These are phyloP conservation scores for Carcharodon carcharias DNA, from an alignment of 2,797 vertebrate species.

Conservation along the genomic window DNA sequence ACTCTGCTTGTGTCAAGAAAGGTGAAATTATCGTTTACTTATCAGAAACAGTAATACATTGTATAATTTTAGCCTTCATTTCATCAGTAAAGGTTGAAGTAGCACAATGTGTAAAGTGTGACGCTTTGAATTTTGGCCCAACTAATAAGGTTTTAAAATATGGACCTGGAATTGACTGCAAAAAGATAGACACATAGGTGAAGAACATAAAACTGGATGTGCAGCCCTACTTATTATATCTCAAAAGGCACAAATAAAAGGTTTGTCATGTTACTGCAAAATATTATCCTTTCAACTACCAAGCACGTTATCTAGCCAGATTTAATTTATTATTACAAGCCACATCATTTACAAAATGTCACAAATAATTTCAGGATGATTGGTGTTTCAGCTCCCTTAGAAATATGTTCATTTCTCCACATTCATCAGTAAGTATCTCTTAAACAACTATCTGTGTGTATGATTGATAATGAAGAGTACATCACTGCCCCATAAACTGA, in stretches of 20 bases:
- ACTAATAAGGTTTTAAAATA: not conserved
- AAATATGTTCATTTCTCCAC: slow-evolving; percentile 8
- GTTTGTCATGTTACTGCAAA: not conserved
- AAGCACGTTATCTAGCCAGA: no score
- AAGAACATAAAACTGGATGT: not conserved
- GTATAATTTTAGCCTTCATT: not conserved
- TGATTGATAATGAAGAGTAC: slow-evolving; percentile 16
- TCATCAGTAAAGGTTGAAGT: not conserved
- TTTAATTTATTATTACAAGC: slow-evolving; percentile 31
- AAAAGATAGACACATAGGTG: not conserved
- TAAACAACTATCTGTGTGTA: slow-evolving; percentile 7
- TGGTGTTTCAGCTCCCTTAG: slow-evolving; percentile 20
- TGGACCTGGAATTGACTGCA: not conserved
- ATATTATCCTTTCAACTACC: slow-evolving; percentile 24
- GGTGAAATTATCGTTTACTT: not conserved
- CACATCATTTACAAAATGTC: slow-evolving; percentile 18
- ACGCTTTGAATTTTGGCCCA: not conserved
- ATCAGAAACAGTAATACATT: not conserved
- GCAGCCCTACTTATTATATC: not conserved
- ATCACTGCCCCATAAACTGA: slow-evolving; percentile 31
- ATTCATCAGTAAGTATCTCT: slow-evolving; percentile 11
- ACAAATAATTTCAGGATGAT: slow-evolving; percentile 31
- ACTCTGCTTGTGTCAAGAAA: not conserved
- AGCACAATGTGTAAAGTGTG: not conserved
- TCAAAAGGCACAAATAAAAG: not conserved